Evolutionary conservation across 2,797 vertebrate genomes (phyloP), one percentile per base, ranked within the genome.

Genomic region (Parauchenoglanis ngamensis): DNA sequence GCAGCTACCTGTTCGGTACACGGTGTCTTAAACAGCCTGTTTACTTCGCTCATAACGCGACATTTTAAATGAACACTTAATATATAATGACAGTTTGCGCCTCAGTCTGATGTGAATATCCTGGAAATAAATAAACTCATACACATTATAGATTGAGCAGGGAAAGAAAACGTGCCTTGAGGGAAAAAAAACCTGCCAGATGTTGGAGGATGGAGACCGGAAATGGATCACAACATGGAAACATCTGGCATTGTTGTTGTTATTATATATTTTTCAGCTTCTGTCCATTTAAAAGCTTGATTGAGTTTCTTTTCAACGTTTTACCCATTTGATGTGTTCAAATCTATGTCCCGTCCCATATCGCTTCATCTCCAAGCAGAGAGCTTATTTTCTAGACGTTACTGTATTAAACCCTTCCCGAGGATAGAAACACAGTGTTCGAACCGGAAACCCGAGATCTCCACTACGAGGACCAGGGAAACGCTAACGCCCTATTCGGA

Each of bases 191-290:
- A 3, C 28, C 25, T 46, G 79, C 6, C 57, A 65, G 59, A 19
- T 82, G 79, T 40, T 40, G 40, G 35, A 25, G 35, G 57, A 23
- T n/a, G 78, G 1, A n/a, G n/a, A 63, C 79, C 79, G 57, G 57
- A 81, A 81, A 49, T 63, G 28, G 21, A 40, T 40, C 31, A 40
- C 13, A 40, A 40, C 54, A 56, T 31, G 44, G 72, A 63, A 65
- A 65, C 59, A 81, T 81, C 79, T 81, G 79, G 79, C 40, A 28
- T 49, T 65, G 17, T n/a, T 19, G 15, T 52, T 52, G 28, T 52
- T 28, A 15, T 13, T 49, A 70, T 70, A 40, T 72, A 11, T 44
- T 75, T 49, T 7, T 3, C n/a, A 31, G 13, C n/a, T 13, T 67
- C 28, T 67, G 4, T 31, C 63, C 6, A 3, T 23, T 3, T 23